These are phyloP conservation scores for Oreochromis tanganicae DNA, from an alignment of 2,113 vertebrate genomes.

Conservation along the genomic window DNA sequence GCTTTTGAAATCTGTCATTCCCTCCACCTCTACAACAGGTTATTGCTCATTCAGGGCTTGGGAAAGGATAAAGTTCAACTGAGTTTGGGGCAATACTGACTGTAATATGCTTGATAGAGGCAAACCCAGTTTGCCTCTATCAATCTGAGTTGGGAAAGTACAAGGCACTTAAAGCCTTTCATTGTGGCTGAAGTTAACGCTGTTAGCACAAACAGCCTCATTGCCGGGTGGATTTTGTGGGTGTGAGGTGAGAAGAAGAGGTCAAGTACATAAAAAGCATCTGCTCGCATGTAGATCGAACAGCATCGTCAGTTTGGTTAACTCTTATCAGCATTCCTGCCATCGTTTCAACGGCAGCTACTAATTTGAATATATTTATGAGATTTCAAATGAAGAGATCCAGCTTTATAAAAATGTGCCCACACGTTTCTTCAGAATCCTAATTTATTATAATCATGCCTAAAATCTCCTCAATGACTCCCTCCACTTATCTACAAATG, in stretches of 20 bases:
- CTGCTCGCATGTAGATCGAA: slow-evolving; percentile 10
- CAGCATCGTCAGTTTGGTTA: not conserved
- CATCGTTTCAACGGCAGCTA: not conserved
- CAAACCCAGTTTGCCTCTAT: not conserved
- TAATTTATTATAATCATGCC: slow-evolving; percentile 43
- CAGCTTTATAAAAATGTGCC: slow-evolving; percentile 1
- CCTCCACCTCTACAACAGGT: not conserved
- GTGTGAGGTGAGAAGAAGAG: not conserved
- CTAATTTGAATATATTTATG: slow-evolving; percentile 28
- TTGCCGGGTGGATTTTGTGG: slow-evolving; percentile 37
- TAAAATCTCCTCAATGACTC: slow-evolving; percentile 47
- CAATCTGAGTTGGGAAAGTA: slow-evolving; percentile 7
- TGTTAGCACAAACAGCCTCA: slow-evolving; percentile 46
- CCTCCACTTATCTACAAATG: slow-evolving; percentile 43
- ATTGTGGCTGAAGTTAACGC: slow-evolving; percentile 26
- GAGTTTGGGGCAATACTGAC: not conserved
- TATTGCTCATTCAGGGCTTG: not conserved
- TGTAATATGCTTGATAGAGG: not conserved
- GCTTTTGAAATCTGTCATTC: not conserved
- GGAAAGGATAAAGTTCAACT: not conserved
- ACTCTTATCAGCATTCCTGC: not conserved
- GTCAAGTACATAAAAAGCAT: slow-evolving; percentile 40
- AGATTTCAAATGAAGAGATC: slow-evolving; percentile 1
- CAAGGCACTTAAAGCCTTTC: slow-evolving; percentile 32
- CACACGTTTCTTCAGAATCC: slow-evolving; percentile 22